Conservation (phyloP, 2,888 invertebrate species). For the Plebejus anna region DNA sequence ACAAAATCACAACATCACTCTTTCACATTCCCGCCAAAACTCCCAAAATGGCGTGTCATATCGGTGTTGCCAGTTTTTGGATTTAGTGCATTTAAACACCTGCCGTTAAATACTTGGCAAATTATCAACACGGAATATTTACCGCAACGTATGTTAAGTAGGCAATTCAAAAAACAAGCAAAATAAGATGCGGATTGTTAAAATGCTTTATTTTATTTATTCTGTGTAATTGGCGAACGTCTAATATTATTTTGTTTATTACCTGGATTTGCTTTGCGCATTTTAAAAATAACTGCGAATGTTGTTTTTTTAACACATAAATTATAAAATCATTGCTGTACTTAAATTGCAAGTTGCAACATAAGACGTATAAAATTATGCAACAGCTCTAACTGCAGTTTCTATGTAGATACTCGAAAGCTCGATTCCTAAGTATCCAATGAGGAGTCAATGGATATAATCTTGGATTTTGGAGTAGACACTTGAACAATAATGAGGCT, state of each 20-base stretch:
- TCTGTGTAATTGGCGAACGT: background rate
- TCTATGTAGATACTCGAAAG: too few species aligned
- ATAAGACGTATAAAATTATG: too few species aligned
- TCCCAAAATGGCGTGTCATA: background rate
- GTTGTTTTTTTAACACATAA: too few species aligned
- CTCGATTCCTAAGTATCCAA: too few species aligned
- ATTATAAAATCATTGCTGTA: too few species aligned
- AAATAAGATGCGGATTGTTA: constrained; percentile 29
- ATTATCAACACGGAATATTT: constrained; percentile 32
- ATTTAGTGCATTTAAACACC: constrained; percentile 5
- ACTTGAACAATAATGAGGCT: too few species aligned
- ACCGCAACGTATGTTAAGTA: constrained; percentile 27
- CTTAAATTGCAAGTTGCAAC: too few species aligned
- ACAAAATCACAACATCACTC: too few species aligned
- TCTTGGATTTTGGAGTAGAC: too few species aligned
- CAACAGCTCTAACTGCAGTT: too few species aligned
- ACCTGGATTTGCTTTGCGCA: background rate
- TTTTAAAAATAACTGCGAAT: background rate
- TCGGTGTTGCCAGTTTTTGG: constrained; percentile 1
- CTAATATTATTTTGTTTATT: background rate
- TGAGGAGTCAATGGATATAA: too few species aligned
- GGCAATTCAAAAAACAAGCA: background rate
- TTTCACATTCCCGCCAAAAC: too few species aligned
- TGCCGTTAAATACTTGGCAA: constrained; percentile 26
- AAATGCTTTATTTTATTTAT: constrained; percentile 20